Evolutionary conservation across 2,797 vertebrate genomes (phyloP), one percentile per base, ranked within the genome.

Genomic region (Strix occidentalis): DNA sequence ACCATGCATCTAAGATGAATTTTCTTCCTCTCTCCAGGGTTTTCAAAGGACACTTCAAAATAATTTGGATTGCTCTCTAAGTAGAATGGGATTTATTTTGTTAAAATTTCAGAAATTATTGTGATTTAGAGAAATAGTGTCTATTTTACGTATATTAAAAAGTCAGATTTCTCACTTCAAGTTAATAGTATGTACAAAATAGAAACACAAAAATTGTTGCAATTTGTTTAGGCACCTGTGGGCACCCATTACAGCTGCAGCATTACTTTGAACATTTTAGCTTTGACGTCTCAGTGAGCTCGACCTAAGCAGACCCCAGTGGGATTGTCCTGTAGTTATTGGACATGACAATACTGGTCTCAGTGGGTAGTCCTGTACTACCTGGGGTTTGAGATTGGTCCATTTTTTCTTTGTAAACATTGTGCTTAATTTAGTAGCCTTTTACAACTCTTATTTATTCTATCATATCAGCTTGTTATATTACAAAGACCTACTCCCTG

Each of bases 11-110:
- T 80, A 87, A 79, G 84, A 84, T 20, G 19, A 88, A 69, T 82
- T 81, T 94, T 84, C 37, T 77, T 93, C 78, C 43, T 70, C 28
- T 93, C 70, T 79, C 24, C 39, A 69, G 31, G 10, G 51, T 54
- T 94, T 63, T 80, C 39, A 77, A 80, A 85, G 75, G 64, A 64
- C 68, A 85, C 71, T 96, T 93, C 33, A 96, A 85, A 95, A 94
- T 90, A 94, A 94, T 90, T 93, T 84, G 35, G 5, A 91, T 87
- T 94, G 54, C 48, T 85, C 54, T 93, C 29, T 72, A 87, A 76
- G 39, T 70, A 69, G 65, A 89, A 85, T 53, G 11, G 46, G 31
- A 81, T 84, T 71, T 82, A 70, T 77, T 87, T 71, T 61, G 39
- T 63, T 76, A 93, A 77, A 92, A 80, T 57, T 72, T 81, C 74